A percentile compares a stretch with the other conserved stretches of the same genome.
These are phyloP conservation scores for Rhabdophis nuchalis DNA, from an alignment of 2,797 vertebrate species.

Conservation along the genomic window DNA sequence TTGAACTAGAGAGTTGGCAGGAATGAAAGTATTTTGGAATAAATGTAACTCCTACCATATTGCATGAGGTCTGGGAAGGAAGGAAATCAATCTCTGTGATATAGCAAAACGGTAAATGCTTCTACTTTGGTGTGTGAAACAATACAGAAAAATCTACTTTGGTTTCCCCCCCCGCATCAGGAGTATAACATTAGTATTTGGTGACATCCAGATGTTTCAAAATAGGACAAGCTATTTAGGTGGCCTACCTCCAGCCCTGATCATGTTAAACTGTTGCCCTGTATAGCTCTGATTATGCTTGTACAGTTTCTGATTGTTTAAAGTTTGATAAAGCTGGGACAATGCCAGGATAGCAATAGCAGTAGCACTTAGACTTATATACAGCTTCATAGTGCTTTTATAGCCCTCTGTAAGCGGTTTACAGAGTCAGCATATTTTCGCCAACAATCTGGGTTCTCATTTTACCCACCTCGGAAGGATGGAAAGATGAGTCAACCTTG, in stretches of 20 bases:
- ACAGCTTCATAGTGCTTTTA: too few species aligned
- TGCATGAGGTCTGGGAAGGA: neutral
- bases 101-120: neutral
- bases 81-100: neutral
- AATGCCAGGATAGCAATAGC: too few species aligned
- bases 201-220: neutral
- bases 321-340: neutral
- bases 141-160: neutral
- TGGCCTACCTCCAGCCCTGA: neutral
- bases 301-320: neutral
- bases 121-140: neutral
- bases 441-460: too few species aligned
- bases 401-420: too few species aligned
- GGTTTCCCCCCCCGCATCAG: neutral
- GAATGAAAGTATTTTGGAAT: neutral
- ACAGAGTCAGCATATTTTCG: too few species aligned
- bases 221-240: neutral
- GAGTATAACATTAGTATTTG: neutral
- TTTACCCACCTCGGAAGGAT: too few species aligned
- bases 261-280: neutral
- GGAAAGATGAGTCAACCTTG: too few species aligned
- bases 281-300: neutral
- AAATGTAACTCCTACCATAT: neutral
- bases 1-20: neutral
- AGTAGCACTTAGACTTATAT: too few species aligned